Evolutionary conservation across 2,113 vertebrate genomes (phyloP).

Genomic region (Ciconia stormi): DNA sequence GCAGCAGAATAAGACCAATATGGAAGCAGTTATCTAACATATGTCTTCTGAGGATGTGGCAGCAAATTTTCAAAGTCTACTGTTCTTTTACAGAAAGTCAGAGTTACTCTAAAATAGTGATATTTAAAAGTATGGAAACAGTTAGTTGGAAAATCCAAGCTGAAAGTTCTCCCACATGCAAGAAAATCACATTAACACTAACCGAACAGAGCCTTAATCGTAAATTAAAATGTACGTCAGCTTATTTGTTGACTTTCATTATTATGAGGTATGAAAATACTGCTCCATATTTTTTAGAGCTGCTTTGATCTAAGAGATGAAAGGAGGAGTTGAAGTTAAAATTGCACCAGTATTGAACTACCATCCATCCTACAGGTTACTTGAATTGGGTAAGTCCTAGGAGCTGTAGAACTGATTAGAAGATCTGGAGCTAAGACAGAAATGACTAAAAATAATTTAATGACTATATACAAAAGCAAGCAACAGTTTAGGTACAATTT

Average conservation of each 20-base stretch:
- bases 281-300: background rate
- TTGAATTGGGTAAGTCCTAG: background rate
- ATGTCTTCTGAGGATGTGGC: background rate
- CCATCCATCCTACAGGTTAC: background rate
- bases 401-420: background rate
- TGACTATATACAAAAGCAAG: background rate
- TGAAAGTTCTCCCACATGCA: background rate
- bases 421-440: background rate
- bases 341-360: background rate
- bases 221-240: background rate
- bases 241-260: background rate
- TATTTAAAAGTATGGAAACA: background rate
- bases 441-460: background rate
- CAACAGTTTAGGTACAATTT: background rate
- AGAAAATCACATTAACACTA: background rate
- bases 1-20: background rate
- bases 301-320: constrained; percentile 9
- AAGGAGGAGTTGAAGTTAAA: constrained; percentile 6
- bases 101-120: background rate
- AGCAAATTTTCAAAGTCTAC: background rate
- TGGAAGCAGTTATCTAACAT: background rate
- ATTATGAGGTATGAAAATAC: background rate
- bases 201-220: background rate
- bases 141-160: background rate
- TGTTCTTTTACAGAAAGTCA: background rate